These are phyloP conservation scores for Trissonchulus latispiculum DNA, from an alignment of 2,888 invertebrate species.

Conservation along the genomic window DNA sequence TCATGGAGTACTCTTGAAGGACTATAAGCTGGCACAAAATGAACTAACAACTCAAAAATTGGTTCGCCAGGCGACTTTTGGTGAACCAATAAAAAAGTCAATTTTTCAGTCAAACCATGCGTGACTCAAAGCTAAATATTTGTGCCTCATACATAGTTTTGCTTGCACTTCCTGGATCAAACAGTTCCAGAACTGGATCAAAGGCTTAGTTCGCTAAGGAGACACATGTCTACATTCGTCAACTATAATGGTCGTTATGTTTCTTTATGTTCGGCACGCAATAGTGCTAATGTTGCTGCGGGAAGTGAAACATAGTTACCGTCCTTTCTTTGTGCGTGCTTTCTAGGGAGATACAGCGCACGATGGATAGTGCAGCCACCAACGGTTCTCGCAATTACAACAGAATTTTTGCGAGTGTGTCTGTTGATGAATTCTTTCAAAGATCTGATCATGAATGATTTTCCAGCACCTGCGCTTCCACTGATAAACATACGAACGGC, in stretches of 20 bases:
- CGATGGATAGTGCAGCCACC: background rate
- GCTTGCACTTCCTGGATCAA: no score
- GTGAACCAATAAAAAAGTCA: no score
- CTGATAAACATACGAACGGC: background rate
- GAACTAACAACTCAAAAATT: no score
- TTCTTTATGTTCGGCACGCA: background rate
- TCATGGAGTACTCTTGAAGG: no score
- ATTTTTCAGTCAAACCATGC: no score
- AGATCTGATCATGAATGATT: background rate
- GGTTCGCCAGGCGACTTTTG: no score
- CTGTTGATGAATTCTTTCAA: constrained; percentile 6
- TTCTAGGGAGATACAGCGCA: background rate
- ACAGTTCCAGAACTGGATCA: no score
- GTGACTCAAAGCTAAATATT: no score
- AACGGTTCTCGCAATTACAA: background rate
- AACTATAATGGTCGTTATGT: background rate
- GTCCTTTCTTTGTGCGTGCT: background rate
- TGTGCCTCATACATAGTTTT: no score
- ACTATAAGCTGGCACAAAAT: no score
- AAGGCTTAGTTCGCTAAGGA: no score
- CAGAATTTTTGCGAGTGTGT: background rate
- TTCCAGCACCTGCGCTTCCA: constrained; percentile 1
- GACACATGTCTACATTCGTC: background rate
- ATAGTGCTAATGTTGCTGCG: background rate
- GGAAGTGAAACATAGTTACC: background rate